phyloP scores from a whole-genome alignment of 1,140 invertebrate species.

The Calycopis cecrops region DNA sequence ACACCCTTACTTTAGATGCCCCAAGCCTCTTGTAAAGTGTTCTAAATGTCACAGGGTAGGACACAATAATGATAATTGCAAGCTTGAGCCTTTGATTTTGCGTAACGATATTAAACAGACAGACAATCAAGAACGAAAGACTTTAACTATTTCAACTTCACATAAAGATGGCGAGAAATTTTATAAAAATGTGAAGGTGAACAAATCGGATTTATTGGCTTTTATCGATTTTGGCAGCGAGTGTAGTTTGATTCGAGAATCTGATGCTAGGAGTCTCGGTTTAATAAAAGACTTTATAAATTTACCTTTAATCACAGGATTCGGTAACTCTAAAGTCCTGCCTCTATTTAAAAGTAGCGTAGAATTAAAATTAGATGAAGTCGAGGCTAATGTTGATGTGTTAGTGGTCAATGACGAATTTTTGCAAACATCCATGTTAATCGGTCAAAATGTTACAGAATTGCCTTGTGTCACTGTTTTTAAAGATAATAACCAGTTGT shows the following conservation, averaged over 20 bases:
- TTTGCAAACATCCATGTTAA: not conserved
- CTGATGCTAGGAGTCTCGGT: not conserved
- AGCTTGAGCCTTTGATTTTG: not conserved
- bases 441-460: constrained; percentile 15
- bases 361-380: not conserved
- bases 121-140: not conserved
- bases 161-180: not conserved
- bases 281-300: not conserved
- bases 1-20: constrained; percentile 25
- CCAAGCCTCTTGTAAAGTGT: constrained; percentile 23
- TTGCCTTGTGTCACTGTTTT: constrained; percentile 2
- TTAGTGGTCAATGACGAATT: not conserved
- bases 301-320: not conserved
- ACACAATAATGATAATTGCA: constrained; percentile 9
- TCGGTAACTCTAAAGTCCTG: not conserved
- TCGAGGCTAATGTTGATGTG: not conserved
- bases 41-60: constrained; percentile 15
- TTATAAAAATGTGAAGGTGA: constrained; percentile 1
- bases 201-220: not conserved
- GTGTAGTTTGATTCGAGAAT: constrained; percentile 12
- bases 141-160: not conserved
- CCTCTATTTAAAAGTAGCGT: not conserved
- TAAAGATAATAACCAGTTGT: not conserved
- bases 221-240: constrained; percentile 22
- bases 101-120: not conserved